A percentile compares a stretch with the other conserved stretches of the same genome.
Conservation (phyloP, 2,797 vertebrate genomes). For the Eupleurogrammus muticus region DNA sequence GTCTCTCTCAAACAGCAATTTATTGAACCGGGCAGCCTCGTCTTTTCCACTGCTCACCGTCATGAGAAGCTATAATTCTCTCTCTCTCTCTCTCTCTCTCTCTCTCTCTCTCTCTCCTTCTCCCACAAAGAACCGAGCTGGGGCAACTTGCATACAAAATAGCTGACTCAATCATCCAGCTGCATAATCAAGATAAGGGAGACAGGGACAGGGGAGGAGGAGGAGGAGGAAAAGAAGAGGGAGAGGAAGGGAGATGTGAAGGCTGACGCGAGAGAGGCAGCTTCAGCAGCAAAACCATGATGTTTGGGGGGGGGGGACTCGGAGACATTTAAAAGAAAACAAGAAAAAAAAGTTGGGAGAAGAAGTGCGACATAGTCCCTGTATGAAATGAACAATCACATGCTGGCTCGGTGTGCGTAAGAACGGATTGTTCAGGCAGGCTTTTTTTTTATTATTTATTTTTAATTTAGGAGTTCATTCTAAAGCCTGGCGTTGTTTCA, state of each 20-base stretch:
- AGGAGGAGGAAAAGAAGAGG: constrained; percentile 31
- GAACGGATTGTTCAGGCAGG: constrained; percentile 31
- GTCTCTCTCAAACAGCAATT: constrained; percentile 73
- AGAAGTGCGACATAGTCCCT: constrained; percentile 24
- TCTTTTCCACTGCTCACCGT: constrained; percentile 71
- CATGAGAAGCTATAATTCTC: constrained; percentile 80
- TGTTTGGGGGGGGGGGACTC: constrained; percentile 52
- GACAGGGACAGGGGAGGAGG: constrained; percentile 62
- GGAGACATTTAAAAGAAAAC: constrained; percentile 22
- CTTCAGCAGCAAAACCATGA: constrained; percentile 72
- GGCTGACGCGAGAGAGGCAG: constrained; percentile 65
- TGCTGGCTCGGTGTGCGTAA: constrained; percentile 6
- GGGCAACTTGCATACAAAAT: constrained; percentile 89
- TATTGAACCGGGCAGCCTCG: constrained; percentile 72
- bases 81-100: constrained; percentile 78
- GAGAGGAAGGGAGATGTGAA: constrained; percentile 71
- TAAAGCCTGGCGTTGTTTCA: constrained; percentile 41
- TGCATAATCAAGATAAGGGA: constrained; percentile 91
- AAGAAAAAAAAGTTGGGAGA: constrained; percentile 62
- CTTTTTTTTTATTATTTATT: constrained; percentile 32
- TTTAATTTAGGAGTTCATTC: no score
- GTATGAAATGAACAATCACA: constrained; percentile 15
- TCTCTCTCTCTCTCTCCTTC: constrained; percentile 78
- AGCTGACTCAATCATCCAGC: constrained; percentile 92
- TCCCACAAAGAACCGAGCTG: constrained; percentile 85